Evolutionary conservation across 2,888 invertebrate species (phyloP), one percentile per base, ranked within the genome.

Genomic region (Alloplasta piceator): DNA sequence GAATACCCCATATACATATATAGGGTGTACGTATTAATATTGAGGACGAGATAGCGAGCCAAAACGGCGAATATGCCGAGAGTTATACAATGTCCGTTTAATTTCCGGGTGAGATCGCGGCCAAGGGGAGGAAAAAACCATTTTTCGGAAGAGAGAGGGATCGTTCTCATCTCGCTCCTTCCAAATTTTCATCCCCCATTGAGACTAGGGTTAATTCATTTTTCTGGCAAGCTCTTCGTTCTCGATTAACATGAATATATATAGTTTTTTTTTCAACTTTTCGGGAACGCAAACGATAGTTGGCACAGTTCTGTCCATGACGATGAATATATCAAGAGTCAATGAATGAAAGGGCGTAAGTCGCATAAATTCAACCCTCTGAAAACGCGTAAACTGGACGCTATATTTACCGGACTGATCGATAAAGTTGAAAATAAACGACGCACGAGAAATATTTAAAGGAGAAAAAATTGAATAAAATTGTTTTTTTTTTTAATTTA

Each of bases 41-140:
- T 39, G 39, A 48, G 56, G 70, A 50, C 70, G 61, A 71, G 60
- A 46, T 52, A 68, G 64, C 68, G 74, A 74, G 67, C 66, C 68
- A 79, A 74, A 70, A 74, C 72, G 79, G 77, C 71, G 79, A 75
- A 77, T 82, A 77, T 77, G 79, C 55, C 67, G 36, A 43, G 66
- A 67, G 66, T 78, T 78, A 78, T 26, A 26, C 80, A 84, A 81
- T 79, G 77, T 77, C 61, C 81, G 78, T 83, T 84, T 84, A 84
- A 84, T 84, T 84, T 84, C 80, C 83, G 82, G 78, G 77, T 66
- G 73, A 80, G 73, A 83, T 83, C 67, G 75, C 43, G 14, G 50
- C 63, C 66, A 63, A 61, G 75, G 67, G 68, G 39, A 72, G 46
- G 64, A 39, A 64, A 72, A 70, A 60, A 50, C 12, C 58, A 63